These are phyloP conservation scores for Sinelater perroti DNA, from an alignment of 2,888 invertebrate species.

Conservation along the genomic window DNA sequence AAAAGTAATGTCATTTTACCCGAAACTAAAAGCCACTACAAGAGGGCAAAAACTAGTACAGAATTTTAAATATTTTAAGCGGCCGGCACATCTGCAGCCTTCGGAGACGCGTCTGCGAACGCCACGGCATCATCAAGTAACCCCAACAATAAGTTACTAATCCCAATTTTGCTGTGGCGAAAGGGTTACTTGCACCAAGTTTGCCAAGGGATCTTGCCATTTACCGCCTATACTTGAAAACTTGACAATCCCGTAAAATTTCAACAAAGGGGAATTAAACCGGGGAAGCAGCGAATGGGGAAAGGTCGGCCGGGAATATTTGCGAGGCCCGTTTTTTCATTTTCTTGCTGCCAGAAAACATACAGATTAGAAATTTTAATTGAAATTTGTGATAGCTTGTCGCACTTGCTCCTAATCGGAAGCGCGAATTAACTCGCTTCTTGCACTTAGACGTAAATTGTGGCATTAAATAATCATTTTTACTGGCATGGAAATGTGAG, in stretches of 20 bases:
- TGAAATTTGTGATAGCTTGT: not conserved
- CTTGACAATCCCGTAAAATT: slow-evolving; percentile 33
- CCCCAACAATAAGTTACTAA: slow-evolving; percentile 54
- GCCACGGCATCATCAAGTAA: slow-evolving; percentile 35
- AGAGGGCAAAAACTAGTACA: too few species aligned
- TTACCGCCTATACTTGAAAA: slow-evolving; percentile 42
- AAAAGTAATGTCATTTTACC: too few species aligned
- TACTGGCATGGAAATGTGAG: too few species aligned
- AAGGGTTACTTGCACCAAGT: slow-evolving; percentile 53
- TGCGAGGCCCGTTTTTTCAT: slow-evolving; percentile 5
- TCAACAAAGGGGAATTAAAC: slow-evolving; percentile 31
- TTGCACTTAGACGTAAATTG: too few species aligned
- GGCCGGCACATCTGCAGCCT: too few species aligned
- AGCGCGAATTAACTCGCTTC: too few species aligned
- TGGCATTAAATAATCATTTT: too few species aligned
- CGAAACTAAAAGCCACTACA: too few species aligned
- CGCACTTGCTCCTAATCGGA: too few species aligned
- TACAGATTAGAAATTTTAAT: not conserved
- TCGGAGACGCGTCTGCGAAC: slow-evolving; percentile 13
- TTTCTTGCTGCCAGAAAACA: not conserved
- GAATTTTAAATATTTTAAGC: too few species aligned
- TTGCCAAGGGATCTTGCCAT: slow-evolving; percentile 54
- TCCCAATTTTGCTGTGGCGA: slow-evolving; percentile 51
- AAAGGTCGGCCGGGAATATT: slow-evolving; percentile 18
- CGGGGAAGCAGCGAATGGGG: slow-evolving; percentile 22